Percentiles rank a stretch among this genome's conserved stretches.
Evolutionary conservation across 2,113 vertebrate genomes (phyloP).

Genomic region (Panurus biarmicus): DNA sequence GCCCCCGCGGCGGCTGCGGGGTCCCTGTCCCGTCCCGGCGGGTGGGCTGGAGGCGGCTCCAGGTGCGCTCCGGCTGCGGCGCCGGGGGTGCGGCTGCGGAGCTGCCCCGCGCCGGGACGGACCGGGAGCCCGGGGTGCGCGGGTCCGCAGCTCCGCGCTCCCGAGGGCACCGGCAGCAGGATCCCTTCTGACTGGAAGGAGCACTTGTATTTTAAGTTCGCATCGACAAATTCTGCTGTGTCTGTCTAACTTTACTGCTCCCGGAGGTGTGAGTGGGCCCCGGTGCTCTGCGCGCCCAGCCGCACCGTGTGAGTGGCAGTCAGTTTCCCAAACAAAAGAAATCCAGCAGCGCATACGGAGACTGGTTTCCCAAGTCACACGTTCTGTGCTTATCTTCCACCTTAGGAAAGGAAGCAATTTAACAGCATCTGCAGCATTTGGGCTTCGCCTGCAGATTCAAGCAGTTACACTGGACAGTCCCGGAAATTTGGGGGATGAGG

Average conservation of each 20-base stretch:
- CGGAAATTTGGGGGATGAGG: not conserved
- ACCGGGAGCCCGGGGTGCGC: too few species aligned
- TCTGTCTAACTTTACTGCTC: too few species aligned
- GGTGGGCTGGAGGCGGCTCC: not conserved
- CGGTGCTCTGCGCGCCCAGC: not conserved
- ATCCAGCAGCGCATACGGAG: not conserved
- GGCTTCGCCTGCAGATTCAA: not conserved
- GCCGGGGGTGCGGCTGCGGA: not conserved
- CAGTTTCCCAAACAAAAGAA: not conserved
- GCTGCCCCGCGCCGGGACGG: not conserved
- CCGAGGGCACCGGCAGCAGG: not conserved
- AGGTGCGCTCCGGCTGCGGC: not conserved
- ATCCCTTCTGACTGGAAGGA: not conserved
- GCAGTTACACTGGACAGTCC: not conserved
- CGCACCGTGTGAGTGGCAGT: not conserved
- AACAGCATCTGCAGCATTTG: not conserved
- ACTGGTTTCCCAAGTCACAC: not conserved
- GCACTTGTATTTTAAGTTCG: rapidly evolving
- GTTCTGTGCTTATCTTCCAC: not conserved
- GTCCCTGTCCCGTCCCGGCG: not conserved
- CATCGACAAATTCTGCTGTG: not conserved
- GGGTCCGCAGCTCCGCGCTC: not conserved
- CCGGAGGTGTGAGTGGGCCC: not conserved
- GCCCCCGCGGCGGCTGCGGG: not conserved
- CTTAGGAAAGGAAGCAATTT: not conserved